A percentile compares a stretch with the other conserved stretches of the same genome.
phyloP scores from a whole-genome alignment of 2,113 vertebrate species.

The Strix uralensis region DNA sequence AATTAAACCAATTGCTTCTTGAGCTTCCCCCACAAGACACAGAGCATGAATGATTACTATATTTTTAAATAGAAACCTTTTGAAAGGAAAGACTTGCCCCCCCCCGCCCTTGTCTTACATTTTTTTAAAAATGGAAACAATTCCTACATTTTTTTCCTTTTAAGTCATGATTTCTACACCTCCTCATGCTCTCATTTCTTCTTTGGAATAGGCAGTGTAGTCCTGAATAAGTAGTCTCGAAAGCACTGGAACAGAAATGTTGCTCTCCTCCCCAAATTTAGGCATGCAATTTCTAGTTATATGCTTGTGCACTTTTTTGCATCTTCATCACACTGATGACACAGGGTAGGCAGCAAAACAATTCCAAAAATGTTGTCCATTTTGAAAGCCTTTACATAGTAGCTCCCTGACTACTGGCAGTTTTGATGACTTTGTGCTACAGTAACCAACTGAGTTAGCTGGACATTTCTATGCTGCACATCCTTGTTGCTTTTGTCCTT shows the following conservation, averaged over 20 bases:
- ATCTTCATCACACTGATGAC: not conserved
- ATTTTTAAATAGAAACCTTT: not conserved
- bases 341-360: not conserved
- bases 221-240: not conserved
- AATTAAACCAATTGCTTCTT: not conserved
- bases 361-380: not conserved
- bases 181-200: not conserved
- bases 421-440: accelerated
- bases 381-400: not conserved
- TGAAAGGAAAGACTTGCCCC: not conserved
- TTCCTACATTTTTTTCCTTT: not conserved
- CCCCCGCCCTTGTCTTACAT: accelerated
- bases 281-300: no score
- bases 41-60: not conserved
- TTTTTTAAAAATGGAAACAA: not conserved
- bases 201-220: not conserved
- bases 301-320: not conserved
- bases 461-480: not conserved
- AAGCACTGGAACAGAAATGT: not conserved
- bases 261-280: not conserved
- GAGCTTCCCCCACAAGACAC: not conserved
- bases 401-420: not conserved
- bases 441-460: not conserved
- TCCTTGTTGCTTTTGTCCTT: not conserved
- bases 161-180: not conserved